A percentile compares a stretch with the other conserved stretches of the same genome.
Conservation (phyloP, 2,797 vertebrate species). For the Chelidonichthys spinosus region DNA sequence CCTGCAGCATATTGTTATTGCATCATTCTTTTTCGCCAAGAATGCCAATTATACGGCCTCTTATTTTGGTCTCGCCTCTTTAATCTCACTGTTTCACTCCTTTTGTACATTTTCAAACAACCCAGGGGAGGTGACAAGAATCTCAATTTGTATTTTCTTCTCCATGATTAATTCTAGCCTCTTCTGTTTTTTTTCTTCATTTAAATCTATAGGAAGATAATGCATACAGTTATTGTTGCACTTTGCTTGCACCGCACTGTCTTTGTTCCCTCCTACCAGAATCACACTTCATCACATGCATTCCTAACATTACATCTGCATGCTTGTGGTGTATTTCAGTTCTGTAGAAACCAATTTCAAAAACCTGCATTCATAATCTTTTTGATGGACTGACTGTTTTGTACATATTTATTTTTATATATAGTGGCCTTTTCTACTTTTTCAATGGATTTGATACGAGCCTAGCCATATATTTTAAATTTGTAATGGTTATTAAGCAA, state of each 20-base stretch:
- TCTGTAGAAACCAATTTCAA: slow-evolving; percentile 42
- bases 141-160: slow-evolving; percentile 39
- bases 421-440: slow-evolving; percentile 81
- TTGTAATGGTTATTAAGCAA: slow-evolving; percentile 42
- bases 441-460: slow-evolving; percentile 58
- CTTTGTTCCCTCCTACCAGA: slow-evolving; percentile 40
- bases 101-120: slow-evolving; percentile 53
- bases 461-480: slow-evolving; percentile 43
- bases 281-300: slow-evolving; percentile 50
- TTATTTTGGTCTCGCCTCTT: slow-evolving; percentile 34
- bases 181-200: slow-evolving; percentile 23
- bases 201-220: slow-evolving; percentile 38
- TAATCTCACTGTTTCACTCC: slow-evolving; percentile 24
- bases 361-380: slow-evolving; percentile 38
- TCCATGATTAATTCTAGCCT: slow-evolving; percentile 38
- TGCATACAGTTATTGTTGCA: slow-evolving; percentile 50
- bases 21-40: slow-evolving; percentile 31
- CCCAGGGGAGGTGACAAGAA: slow-evolving; percentile 37
- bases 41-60: slow-evolving; percentile 39
- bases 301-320: slow-evolving; percentile 48
- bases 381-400: slow-evolving; percentile 74
- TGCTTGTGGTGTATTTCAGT: slow-evolving; percentile 38
- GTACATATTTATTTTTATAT: slow-evolving; percentile 87
- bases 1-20: slow-evolving; percentile 48
- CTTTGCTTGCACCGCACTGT: slow-evolving; percentile 48